Percentiles rank a stretch among this genome's conserved stretches.
These are phyloP conservation scores for Toxotes chatareus DNA, from an alignment of 2,113 vertebrate genomes.

Conservation along the genomic window DNA sequence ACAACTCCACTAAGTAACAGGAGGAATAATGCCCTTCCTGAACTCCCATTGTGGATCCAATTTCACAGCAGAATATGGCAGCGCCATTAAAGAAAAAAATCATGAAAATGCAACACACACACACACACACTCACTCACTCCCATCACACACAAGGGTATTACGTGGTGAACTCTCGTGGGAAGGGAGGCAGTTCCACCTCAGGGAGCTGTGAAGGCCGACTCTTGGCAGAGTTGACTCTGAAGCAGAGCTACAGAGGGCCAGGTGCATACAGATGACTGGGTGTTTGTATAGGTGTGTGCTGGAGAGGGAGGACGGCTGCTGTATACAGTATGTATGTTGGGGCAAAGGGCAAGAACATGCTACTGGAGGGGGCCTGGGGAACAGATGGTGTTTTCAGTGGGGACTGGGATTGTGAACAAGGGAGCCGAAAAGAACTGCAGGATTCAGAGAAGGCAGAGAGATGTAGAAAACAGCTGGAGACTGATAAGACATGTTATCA, in stretches of 20 bases:
- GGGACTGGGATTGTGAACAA: neutral
- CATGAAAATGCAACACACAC: constrained; percentile 22
- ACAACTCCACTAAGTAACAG: constrained; percentile 12
- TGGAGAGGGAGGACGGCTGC: neutral
- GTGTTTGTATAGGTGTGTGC: neutral
- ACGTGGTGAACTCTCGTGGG: constrained; percentile 45
- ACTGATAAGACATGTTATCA: constrained; percentile 20
- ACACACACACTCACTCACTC: neutral
- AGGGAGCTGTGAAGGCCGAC: constrained; percentile 71
- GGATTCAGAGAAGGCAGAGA: constrained; percentile 5
- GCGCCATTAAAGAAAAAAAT: constrained; percentile 33
- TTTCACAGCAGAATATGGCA: constrained; percentile 25
- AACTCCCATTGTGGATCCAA: constrained; percentile 34
- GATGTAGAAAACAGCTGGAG: neutral
- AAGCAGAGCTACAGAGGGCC: constrained; percentile 12
- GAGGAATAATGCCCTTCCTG: constrained; percentile 20
- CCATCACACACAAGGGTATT: constrained; percentile 38
- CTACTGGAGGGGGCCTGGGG: neutral
- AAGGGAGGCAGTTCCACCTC: constrained; percentile 68
- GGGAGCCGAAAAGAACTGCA: neutral
- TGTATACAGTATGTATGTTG: constrained; percentile 26
- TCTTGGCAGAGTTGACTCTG: constrained; percentile 27
- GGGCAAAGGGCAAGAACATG: constrained; percentile 31
- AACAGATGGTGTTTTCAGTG: constrained; percentile 53
- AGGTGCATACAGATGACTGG: constrained; percentile 63